Conservation (phyloP, 2,888 invertebrate genomes). For the Leptopilina myrica region DNA sequence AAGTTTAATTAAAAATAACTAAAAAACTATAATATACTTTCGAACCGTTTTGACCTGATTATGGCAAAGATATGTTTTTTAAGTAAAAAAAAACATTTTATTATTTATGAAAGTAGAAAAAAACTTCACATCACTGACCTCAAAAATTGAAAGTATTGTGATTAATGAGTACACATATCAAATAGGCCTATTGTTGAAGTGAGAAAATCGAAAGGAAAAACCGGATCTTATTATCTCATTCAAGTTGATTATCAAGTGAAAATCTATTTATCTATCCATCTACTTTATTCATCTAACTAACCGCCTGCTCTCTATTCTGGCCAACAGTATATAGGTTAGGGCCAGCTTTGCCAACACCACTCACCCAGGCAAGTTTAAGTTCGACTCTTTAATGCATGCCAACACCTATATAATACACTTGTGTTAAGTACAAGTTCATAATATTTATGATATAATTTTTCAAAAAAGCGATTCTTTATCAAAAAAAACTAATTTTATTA, state of each 20-base stretch:
- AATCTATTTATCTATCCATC: constrained; percentile 34
- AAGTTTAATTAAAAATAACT: no score
- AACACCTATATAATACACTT: constrained; percentile 6
- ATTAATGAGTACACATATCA: background rate
- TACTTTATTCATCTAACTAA: constrained; percentile 52
- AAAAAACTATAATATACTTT: no score
- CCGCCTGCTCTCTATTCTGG: constrained; percentile 66
- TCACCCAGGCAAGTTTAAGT: constrained; percentile 60
- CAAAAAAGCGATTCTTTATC: no score
- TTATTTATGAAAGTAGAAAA: background rate
- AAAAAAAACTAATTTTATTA: no score
- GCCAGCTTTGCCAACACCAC: constrained; percentile 70
- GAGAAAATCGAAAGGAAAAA: constrained; percentile 26
- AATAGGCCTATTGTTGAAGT: constrained; percentile 1
- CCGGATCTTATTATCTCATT: constrained; percentile 29
- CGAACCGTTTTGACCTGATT: no score
- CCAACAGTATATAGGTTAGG: constrained; percentile 72
- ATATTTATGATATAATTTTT: background rate
- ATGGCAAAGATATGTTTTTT: no score
- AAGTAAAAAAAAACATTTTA: no score
- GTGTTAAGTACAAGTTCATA: background rate
- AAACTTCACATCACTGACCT: background rate
- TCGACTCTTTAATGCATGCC: constrained; percentile 36
- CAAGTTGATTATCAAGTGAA: constrained; percentile 19
- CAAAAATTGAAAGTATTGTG: background rate